Evolutionary conservation across 2,888 invertebrate genomes (phyloP).

Genomic region (Odontocolon sp.): DNA sequence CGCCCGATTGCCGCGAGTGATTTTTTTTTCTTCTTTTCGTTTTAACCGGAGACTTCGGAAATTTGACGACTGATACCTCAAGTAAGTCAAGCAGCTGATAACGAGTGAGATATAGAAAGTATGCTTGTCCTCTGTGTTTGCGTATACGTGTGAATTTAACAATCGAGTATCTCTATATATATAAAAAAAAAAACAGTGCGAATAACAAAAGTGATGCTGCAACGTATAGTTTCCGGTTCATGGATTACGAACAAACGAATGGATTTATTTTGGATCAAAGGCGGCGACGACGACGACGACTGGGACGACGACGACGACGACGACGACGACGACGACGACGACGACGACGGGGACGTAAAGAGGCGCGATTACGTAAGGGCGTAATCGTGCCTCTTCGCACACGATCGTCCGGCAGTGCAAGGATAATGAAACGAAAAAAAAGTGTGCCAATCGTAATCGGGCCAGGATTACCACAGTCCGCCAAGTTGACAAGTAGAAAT

Average conservation of each 20-base stretch:
- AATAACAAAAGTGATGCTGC: slow-evolving; percentile 44
- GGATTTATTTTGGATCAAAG: slow-evolving; percentile 6
- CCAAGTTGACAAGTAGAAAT: not conserved
- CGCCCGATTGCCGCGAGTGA: slow-evolving; percentile 46
- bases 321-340: too few species aligned
- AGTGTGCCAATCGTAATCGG: slow-evolving; percentile 11
- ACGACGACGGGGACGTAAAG: too few species aligned
- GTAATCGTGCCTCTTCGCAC: too few species aligned
- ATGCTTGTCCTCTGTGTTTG: slow-evolving; percentile 34
- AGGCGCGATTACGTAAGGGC: too few species aligned
- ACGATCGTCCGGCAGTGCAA: too few species aligned
- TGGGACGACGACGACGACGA: too few species aligned
- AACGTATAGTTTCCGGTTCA: slow-evolving; percentile 38
- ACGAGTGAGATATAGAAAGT: slow-evolving; percentile 26
- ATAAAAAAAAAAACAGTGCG: slow-evolving; percentile 11
- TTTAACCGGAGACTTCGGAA: slow-evolving; percentile 48
- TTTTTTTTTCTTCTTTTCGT: slow-evolving; percentile 20
- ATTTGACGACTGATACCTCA: slow-evolving; percentile 50
- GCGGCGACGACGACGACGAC: slow-evolving; percentile 62
- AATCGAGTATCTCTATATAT: not conserved
- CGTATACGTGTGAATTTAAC: slow-evolving; percentile 37
- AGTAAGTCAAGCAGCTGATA: slow-evolving; percentile 51
- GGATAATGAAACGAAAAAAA: not conserved
- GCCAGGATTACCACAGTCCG: not conserved
- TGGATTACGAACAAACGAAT: slow-evolving; percentile 44